phyloP scores from a whole-genome alignment of 37 sponge, comb jelly and placozoan genomes.

The Cladorhizidae sp. region DNA sequence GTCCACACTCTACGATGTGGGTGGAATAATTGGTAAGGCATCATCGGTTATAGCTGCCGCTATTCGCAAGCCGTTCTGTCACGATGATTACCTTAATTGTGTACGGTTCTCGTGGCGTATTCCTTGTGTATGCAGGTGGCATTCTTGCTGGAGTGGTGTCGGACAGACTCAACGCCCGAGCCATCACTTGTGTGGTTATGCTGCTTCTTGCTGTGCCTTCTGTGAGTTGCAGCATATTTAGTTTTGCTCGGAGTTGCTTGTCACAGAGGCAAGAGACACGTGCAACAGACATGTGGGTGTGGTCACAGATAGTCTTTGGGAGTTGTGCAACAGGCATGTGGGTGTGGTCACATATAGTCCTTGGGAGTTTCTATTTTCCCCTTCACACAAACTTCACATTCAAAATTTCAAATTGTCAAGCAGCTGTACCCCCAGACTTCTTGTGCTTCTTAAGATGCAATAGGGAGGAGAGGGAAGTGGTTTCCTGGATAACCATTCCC shows the following conservation, averaged over 20 bases:
- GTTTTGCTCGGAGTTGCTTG: not conserved
- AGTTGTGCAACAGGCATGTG: too few species aligned
- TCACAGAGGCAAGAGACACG: too few species aligned
- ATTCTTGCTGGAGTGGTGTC: conserved; percentile 66
- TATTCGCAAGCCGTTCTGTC: not conserved
- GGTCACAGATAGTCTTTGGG: too few species aligned
- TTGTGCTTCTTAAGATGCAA: too few species aligned
- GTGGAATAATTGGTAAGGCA: conserved; percentile 73
- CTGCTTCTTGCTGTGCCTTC: conserved; percentile 59
- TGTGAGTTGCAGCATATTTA: conserved; percentile 31
- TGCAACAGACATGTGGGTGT: too few species aligned
- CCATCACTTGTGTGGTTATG: conserved; percentile 47
- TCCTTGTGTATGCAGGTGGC: conserved; percentile 45
- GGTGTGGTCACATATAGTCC: too few species aligned
- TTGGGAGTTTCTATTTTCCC: too few species aligned
- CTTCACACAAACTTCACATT: too few species aligned
- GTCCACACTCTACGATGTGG: conserved; percentile 77
- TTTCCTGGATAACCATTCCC: too few species aligned
- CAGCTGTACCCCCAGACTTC: too few species aligned
- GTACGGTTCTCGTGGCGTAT: not conserved
- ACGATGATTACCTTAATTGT: not conserved
- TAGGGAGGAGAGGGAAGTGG: too few species aligned
- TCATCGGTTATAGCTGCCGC: not conserved
- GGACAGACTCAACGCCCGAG: conserved; percentile 64
- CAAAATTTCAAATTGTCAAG: too few species aligned